phyloP scores from a whole-genome alignment of 1,140 invertebrate genomes.

The Amyelois transitella region DNA sequence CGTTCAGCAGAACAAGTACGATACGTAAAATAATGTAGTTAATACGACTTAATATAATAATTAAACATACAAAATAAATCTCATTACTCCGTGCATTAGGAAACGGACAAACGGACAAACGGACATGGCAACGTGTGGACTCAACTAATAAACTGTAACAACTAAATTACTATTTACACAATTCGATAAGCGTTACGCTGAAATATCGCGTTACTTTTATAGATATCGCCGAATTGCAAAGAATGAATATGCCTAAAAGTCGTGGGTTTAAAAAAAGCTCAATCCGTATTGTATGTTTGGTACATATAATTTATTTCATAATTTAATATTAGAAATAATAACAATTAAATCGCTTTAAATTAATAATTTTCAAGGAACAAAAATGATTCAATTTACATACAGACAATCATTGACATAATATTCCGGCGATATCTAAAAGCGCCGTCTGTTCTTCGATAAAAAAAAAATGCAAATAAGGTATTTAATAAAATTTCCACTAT shows the following conservation, averaged over 20 bases:
- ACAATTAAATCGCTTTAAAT: too few species aligned
- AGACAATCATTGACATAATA: neutral
- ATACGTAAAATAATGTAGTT: slow-evolving; percentile 32
- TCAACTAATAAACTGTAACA: slow-evolving; percentile 30
- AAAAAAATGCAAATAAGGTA: slow-evolving; percentile 55
- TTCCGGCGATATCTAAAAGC: neutral
- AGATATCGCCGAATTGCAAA: slow-evolving; percentile 21
- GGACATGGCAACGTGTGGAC: slow-evolving; percentile 55
- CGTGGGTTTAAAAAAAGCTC: too few species aligned
- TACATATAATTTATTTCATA: too few species aligned
- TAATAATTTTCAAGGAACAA: too few species aligned
- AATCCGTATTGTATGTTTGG: too few species aligned
- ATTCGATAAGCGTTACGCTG: slow-evolving; percentile 5
- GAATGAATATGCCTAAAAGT: too few species aligned
- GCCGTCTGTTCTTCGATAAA: slow-evolving; percentile 48
- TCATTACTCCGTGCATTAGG: slow-evolving; percentile 36
- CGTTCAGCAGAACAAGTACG: slow-evolving; percentile 36
- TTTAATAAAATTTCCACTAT: slow-evolving; percentile 36
- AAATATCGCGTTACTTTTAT: neutral
- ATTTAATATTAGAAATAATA: too few species aligned
- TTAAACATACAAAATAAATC: slow-evolving; percentile 56
- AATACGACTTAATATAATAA: slow-evolving; percentile 20
- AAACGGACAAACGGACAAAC: slow-evolving; percentile 32
- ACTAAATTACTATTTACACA: slow-evolving; percentile 42
- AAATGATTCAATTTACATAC: too few species aligned